Base-by-base conservation (phyloP, 2,797 vertebrate species). In the Buphagus erythrorhynchus region DNA sequence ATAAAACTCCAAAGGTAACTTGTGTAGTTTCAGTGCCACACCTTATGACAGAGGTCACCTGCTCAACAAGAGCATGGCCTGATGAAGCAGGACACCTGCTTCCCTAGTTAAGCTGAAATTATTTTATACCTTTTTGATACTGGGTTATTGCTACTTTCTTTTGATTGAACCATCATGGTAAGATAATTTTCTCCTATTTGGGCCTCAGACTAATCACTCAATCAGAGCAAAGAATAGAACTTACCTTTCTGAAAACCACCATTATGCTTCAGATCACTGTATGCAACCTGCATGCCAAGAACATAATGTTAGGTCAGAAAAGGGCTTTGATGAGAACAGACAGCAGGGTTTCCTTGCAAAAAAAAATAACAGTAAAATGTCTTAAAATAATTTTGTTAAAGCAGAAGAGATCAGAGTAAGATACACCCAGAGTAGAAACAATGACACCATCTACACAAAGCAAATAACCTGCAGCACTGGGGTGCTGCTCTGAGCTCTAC, bases 161-260 rank as follows among this genome's bases (percentile, higher is more conserved):
- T 46, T 49, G 26, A 66, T 11, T 35, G 16, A 52, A 76, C 33
- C 11, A 9, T 59, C 52, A 43, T 26, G 13, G 48, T 72, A 59
- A 57, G 16, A 22, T 68, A 12, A 13, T 86, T 52, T 91, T 83
- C 49, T 78, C 11, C 38, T 75, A 40, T 85, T 52, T 78, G 25
- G n/a, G 29, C n/a, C 52, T 69, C 63, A 61, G 40, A 31, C 11
- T 79, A 35, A 38, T 58, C 45, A 49, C 31, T 74, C 65, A 63
- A 76, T 48, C 25, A 90, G n/a, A 61, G 36, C 19, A 71, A 90
- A 91, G 68, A 45, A 45, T 7, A 43, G 31, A 51, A 92, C 97
- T 97, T 95, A 97, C 97, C 95, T 97, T 94, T 92, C 91, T 97
- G 94, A 97, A 97, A 93, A 96, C 62, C 65, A 95, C 79, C 97